phyloP scores from a whole-genome alignment of 2,888 invertebrate species.

The Drosophila neotestacea region DNA sequence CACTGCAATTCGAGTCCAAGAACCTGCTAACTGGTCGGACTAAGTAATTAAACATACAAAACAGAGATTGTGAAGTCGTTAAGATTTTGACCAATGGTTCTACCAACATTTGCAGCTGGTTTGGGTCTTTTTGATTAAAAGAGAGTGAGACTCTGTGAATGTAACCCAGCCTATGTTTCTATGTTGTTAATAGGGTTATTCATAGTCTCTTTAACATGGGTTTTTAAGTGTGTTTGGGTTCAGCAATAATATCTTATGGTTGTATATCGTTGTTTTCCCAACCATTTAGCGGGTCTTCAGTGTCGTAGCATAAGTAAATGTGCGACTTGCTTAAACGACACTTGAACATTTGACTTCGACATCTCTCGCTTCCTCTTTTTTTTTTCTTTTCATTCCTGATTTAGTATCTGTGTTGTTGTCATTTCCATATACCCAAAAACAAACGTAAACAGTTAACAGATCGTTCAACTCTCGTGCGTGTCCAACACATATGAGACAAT shows the following conservation, averaged over 20 bases:
- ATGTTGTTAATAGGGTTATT: slow-evolving; percentile 6
- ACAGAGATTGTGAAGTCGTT: slow-evolving; percentile 36
- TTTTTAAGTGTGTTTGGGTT: slow-evolving; percentile 46
- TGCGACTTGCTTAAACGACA: slow-evolving; percentile 49
- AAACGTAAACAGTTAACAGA: slow-evolving; percentile 42
- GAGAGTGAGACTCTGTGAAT: slow-evolving; percentile 13
- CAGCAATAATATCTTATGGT: slow-evolving; percentile 36
- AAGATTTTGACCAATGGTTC: slow-evolving; percentile 41
- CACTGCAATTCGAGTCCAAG: slow-evolving; percentile 27
- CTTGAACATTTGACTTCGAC: slow-evolving; percentile 44
- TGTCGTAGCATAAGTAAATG: slow-evolving; percentile 39
- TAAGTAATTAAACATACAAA: slow-evolving; percentile 47
- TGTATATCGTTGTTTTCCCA: slow-evolving; percentile 48
- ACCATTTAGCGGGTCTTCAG: slow-evolving; percentile 61
- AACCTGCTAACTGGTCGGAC: slow-evolving; percentile 11
- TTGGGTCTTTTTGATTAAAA: slow-evolving; percentile 2
- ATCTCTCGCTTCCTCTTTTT: slow-evolving; percentile 24
- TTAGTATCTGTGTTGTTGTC: slow-evolving; percentile 7
- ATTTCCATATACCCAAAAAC: slow-evolving; percentile 16
- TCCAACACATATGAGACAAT: slow-evolving; percentile 20
- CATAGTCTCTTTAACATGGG: slow-evolving; percentile 9
- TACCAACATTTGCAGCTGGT: slow-evolving; percentile 25
- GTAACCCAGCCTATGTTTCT: background rate
- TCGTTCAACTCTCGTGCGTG: slow-evolving; percentile 64
- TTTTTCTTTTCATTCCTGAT: background rate